Evolutionary conservation across 2,888 invertebrate genomes (phyloP).

Genomic region (Peribatodes rhomboidaria): DNA sequence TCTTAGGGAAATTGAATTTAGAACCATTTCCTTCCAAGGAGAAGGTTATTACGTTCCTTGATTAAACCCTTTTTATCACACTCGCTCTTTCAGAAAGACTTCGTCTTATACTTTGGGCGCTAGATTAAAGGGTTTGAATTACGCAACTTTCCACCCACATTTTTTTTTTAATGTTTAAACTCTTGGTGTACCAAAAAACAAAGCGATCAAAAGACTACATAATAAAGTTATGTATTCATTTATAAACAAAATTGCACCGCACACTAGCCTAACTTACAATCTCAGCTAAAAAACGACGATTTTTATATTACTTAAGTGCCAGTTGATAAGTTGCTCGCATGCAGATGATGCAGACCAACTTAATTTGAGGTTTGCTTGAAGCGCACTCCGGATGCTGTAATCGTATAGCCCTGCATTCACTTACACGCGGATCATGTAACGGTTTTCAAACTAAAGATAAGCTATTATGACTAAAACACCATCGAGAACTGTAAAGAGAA

Average conservation of each 20-base stretch:
- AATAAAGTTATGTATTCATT: neutral
- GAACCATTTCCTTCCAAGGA: conserved; percentile 68
- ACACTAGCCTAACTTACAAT: conserved; percentile 6
- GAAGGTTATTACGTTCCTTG: conserved; percentile 68
- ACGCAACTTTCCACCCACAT: neutral
- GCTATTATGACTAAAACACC: neutral
- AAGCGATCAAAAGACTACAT: neutral
- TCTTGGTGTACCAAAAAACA: no score
- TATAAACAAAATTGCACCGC: conserved; percentile 18
- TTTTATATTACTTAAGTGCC: conserved; percentile 25
- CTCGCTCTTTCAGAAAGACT: conserved; percentile 39
- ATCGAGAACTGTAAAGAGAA: neutral
- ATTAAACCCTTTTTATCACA: conserved; percentile 70
- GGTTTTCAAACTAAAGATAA: conserved; percentile 47
- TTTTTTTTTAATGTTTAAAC: no score
- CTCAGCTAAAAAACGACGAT: conserved; percentile 8
- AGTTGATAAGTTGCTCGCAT: conserved; percentile 22
- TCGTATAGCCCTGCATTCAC: conserved; percentile 59
- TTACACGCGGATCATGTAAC: conserved; percentile 58
- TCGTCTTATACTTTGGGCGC: conserved; percentile 19
- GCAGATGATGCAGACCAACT: conserved; percentile 29
- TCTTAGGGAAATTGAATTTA: conserved; percentile 79
- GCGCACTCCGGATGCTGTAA: conserved; percentile 67
- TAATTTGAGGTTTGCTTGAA: conserved; percentile 45
- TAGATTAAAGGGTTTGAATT: neutral